phyloP scores from a whole-genome alignment of 1,140 invertebrate species.

The Pentalonia nigronervosa region DNA sequence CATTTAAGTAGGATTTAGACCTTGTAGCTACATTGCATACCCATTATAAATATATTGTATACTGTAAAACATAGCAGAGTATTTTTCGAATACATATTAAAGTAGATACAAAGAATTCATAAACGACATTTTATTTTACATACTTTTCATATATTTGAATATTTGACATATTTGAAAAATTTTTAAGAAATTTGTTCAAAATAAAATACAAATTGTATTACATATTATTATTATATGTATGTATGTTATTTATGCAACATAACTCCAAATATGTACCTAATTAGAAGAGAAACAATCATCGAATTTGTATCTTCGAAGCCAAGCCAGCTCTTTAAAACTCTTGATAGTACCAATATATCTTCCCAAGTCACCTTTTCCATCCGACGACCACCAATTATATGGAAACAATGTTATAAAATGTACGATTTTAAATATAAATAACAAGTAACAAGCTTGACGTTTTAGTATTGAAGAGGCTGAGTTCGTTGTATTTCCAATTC shows the following conservation, averaged over 20 bases:
- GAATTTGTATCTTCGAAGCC: neutral
- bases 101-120: neutral
- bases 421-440: neutral
- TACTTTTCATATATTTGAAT: neutral
- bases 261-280: neutral
- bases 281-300: neutral
- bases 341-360: neutral
- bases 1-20: no score
- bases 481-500: conserved; percentile 66
- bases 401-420: neutral
- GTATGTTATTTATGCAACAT: neutral
- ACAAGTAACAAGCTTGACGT: conserved; percentile 59
- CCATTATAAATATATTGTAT: neutral
- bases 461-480: conserved; percentile 64
- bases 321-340: neutral
- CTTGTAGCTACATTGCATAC: neutral
- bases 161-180: neutral
- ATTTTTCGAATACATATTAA: neutral
- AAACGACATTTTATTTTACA: neutral
- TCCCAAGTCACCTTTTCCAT: neutral
- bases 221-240: neutral
- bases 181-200: neutral
- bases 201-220: neutral
- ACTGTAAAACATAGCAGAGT: neutral
- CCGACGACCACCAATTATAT: neutral